Base-by-base conservation (phyloP, 2,113 vertebrate species). In the Xyrauchen texanus region DNA sequence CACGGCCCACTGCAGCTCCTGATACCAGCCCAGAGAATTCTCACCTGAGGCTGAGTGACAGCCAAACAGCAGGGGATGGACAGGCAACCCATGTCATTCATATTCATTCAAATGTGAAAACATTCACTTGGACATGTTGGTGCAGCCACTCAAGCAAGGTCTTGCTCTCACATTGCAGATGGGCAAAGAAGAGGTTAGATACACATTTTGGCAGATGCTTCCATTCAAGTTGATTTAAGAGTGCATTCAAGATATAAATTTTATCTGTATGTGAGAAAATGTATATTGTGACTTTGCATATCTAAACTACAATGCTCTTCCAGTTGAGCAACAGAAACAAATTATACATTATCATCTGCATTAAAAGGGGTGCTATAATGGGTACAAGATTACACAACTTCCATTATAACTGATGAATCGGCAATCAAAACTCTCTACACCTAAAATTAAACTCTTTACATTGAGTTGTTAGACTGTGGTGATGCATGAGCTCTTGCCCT, bases 11-110 rank as follows among this genome's bases (percentile, higher is more conserved):
- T 15, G 46, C 67, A 44, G 75, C 52, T 63, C 62, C 47, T 64
- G 68, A 79, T 49, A 78, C 74, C 64, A 82, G 78, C 62, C 21
- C 58, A 7, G 65, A 53, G 74, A 78, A 75, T 57, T 77, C 82
- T 80, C 78, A 83, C 85, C 64, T 85, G 78, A 9, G 79, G 82
- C 79, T 90, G 90, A 91, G 57, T 89, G 91, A 93, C 90, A 90
- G 85, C 86, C 84, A 69, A 79, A 71, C 73, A 80, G 84, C 88
- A 68, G 75, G 82, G 79, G 76, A 84, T 79, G 85, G 89, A 87
- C 86, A 81, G 75, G 65, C 76, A 74, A 76, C 51, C 60, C 69
- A 77, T 13, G 64, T 87, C 83, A 83, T 65, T 82, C 79, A 79
- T 82, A 80, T 68, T 64, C 81, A 81, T 70, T 77, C 64, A 77